Percentiles rank a stretch among this genome's conserved stretches.
Conservation (phyloP, 1,140 invertebrate species). For the Solen grandis region DNA sequence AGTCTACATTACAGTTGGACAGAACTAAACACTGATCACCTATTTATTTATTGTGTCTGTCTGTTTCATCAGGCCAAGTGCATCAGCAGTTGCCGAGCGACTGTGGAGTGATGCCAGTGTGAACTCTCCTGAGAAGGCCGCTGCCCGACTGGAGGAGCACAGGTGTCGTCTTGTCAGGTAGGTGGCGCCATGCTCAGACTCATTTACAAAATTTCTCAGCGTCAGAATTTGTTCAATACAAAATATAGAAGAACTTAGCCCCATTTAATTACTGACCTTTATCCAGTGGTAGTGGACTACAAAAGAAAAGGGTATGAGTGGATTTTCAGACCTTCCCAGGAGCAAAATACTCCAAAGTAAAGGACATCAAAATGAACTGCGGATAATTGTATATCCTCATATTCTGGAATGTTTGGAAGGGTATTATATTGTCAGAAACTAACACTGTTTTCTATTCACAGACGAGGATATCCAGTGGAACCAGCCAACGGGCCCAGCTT, state of each 20-base stretch:
- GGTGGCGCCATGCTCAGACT: not conserved
- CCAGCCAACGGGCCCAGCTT: slow-evolving; percentile 73
- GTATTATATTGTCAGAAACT: too few species aligned
- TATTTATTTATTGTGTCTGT: not conserved
- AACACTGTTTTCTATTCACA: too few species aligned
- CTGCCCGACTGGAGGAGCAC: slow-evolving; percentile 89
- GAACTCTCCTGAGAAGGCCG: slow-evolving; percentile 79
- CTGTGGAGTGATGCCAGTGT: slow-evolving; percentile 86
- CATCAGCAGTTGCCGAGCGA: slow-evolving; percentile 91
- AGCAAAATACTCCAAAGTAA: too few species aligned
- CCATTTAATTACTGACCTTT: not conserved
- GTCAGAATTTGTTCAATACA: not conserved
- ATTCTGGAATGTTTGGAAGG: too few species aligned
- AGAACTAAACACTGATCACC: too few species aligned
- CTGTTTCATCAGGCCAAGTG: slow-evolving; percentile 83
- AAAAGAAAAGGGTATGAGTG: too few species aligned
- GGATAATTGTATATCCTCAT: too few species aligned
- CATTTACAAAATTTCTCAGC: not conserved
- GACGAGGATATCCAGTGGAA: slow-evolving; percentile 74
- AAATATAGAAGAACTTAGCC: not conserved
- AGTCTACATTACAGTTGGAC: too few species aligned
- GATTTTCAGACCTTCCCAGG: too few species aligned
- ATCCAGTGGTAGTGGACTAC: too few species aligned
- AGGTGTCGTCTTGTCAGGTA: slow-evolving; percentile 90
- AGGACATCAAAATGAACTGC: too few species aligned